A percentile compares a stretch with the other conserved stretches of the same genome.
These are phyloP conservation scores for Physella acuta DNA, from an alignment of 1,140 invertebrate genomes.

Conservation along the genomic window DNA sequence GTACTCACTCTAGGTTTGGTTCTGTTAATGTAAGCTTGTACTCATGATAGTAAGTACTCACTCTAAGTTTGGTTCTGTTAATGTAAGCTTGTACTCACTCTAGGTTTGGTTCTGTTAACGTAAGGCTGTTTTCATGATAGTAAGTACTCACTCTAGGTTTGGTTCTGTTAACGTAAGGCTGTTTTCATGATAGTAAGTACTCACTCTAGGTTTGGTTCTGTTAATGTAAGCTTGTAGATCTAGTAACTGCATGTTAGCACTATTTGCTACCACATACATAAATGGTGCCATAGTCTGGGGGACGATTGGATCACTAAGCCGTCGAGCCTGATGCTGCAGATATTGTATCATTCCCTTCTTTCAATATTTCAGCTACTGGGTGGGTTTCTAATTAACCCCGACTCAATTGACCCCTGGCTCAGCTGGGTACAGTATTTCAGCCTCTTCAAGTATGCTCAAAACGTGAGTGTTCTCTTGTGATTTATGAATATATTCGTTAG, in stretches of 20 bases:
- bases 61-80: not conserved
- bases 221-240: not conserved
- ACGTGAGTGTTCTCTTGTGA: no score
- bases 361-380: constrained; percentile 6
- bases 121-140: not conserved
- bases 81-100: not conserved
- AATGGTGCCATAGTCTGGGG: no score
- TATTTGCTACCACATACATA: not conserved
- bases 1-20: not conserved
- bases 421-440: constrained; percentile 13
- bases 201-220: not conserved
- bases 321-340: no score
- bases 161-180: not conserved
- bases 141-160: not conserved
- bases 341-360: no score
- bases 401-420: constrained; percentile 14
- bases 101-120: no score
- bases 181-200: not conserved
- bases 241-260: not conserved
- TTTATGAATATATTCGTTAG: no score
- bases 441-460: constrained; percentile 4
- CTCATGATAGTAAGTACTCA: not conserved
- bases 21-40: not conserved
- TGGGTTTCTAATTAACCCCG: constrained; percentile 8
- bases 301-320: no score